Percentiles rank a stretch among this genome's conserved stretches.
Evolutionary conservation across 2,113 vertebrate genomes (phyloP).

Genomic region (Callorhinus ursinus): DNA sequence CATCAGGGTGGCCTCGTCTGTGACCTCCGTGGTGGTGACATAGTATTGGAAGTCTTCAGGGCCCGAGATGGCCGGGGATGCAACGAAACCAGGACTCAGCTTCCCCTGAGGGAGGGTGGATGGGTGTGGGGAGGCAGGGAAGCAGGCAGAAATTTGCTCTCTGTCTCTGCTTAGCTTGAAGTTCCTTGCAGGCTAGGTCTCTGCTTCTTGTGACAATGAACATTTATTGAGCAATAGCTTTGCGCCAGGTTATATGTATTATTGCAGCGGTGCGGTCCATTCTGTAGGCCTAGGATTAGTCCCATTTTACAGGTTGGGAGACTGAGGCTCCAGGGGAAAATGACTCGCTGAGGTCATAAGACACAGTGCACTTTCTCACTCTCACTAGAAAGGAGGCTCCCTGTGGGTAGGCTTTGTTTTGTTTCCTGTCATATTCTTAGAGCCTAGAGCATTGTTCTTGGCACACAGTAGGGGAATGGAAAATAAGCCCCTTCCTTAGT

Average conservation of each 20-base stretch:
- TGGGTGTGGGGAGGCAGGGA: background rate
- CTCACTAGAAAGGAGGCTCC: background rate
- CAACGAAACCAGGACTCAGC: background rate
- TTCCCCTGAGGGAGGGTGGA: too few species aligned
- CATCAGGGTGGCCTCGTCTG: slow-evolving; percentile 46
- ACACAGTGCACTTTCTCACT: background rate
- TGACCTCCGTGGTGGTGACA: slow-evolving; percentile 22
- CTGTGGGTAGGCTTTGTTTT: too few species aligned
- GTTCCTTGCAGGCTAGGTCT: background rate
- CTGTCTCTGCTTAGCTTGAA: background rate
- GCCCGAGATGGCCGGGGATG: background rate
- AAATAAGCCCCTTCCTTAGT: background rate
- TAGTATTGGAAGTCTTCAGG: slow-evolving; percentile 22
- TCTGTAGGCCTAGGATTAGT: background rate
- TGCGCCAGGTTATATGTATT: background rate
- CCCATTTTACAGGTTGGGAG: slow-evolving; percentile 6
- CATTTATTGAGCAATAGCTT: background rate
- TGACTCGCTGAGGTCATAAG: background rate
- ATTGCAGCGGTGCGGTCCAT: background rate
- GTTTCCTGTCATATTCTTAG: background rate
- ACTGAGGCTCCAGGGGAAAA: background rate
- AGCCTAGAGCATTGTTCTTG: background rate
- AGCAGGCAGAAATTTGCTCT: background rate
- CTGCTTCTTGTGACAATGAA: background rate
- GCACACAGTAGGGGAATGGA: background rate